Conservation (phyloP, 2,888 invertebrate genomes). For the Xestoiulus laeticollis region DNA sequence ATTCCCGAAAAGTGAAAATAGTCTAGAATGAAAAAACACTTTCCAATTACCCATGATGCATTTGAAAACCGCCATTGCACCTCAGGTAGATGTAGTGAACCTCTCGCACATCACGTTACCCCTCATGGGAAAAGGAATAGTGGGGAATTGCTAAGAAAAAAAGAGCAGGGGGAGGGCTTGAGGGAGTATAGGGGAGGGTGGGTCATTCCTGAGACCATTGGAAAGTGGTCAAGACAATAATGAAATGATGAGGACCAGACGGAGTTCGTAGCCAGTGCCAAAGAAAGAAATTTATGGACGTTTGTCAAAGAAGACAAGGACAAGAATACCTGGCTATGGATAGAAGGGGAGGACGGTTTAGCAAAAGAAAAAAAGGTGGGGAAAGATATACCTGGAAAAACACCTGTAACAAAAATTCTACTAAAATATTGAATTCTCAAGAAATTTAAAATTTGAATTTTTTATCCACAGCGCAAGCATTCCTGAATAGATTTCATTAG, state of each 20-base stretch:
- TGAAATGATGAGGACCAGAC: slow-evolving; percentile 19
- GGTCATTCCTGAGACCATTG: slow-evolving; percentile 6
- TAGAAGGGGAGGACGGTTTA: not conserved
- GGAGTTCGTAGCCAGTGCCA: not conserved
- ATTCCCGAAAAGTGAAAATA: slow-evolving; percentile 1
- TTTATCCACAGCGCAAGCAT: too few relatives aligned
- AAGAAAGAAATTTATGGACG: not conserved
- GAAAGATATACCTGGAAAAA: not conserved
- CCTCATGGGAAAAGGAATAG: slow-evolving; percentile 10
- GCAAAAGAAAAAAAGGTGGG: not conserved
- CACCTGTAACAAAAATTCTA: not conserved
- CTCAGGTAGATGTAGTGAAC: not conserved
- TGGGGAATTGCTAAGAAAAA: not conserved
- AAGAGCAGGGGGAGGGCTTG: slow-evolving; percentile 7
- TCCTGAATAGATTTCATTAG: too few relatives aligned
- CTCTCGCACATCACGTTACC: not conserved
- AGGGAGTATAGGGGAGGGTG: slow-evolving; percentile 10
- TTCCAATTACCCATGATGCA: slow-evolving; percentile 6
- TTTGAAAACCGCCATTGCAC: not conserved
- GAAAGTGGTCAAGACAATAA: slow-evolving; percentile 26
- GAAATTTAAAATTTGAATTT: not conserved
- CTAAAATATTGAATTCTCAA: not conserved
- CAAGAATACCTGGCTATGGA: slow-evolving; percentile 1
- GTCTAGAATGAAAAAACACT: not conserved
- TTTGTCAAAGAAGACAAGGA: slow-evolving; percentile 4